Conservation (phyloP, 2,888 invertebrate genomes). For the Mythimna albipuncta region DNA sequence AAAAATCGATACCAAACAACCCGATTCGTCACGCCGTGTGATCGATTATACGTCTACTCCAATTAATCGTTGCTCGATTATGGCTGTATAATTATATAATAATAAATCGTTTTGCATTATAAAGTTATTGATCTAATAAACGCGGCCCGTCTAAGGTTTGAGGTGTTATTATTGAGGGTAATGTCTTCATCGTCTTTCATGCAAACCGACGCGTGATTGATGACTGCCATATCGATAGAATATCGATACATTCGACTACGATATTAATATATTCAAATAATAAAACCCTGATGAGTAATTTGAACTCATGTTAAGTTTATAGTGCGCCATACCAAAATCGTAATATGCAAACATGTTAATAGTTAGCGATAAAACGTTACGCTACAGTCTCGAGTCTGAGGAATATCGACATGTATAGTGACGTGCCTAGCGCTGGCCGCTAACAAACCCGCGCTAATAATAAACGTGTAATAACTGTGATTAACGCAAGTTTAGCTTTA, state of each 20-base stretch:
- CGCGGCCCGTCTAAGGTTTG: constrained; percentile 74
- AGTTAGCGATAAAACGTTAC: constrained; percentile 55
- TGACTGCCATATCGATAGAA: constrained; percentile 71
- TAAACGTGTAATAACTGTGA: constrained; percentile 81
- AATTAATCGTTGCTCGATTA: constrained; percentile 82
- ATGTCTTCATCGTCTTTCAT: constrained; percentile 83
- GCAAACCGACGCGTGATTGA: constrained; percentile 76
- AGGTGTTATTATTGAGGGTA: constrained; percentile 80
- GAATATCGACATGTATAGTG: constrained; percentile 63
- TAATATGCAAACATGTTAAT: constrained; percentile 60
- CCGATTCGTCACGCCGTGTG: constrained; percentile 79
- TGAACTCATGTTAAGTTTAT: constrained; percentile 64
- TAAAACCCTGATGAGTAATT: constrained; percentile 67
- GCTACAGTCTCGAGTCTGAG: constrained; percentile 24
- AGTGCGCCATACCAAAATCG: constrained; percentile 60
- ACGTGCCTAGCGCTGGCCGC: constrained; percentile 66
- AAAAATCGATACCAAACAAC: constrained; percentile 69
- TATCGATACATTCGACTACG: constrained; percentile 76
- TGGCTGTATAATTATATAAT: constrained; percentile 82
- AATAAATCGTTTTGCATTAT: constrained; percentile 86
- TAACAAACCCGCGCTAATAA: constrained; percentile 74
- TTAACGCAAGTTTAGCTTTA: constrained; percentile 79
- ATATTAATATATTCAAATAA: constrained; percentile 74
- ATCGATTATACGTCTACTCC: constrained; percentile 83
- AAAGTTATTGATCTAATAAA: constrained; percentile 87